Conservation (phyloP, 2,113 vertebrate species). For the Coracopsis vasa region DNA sequence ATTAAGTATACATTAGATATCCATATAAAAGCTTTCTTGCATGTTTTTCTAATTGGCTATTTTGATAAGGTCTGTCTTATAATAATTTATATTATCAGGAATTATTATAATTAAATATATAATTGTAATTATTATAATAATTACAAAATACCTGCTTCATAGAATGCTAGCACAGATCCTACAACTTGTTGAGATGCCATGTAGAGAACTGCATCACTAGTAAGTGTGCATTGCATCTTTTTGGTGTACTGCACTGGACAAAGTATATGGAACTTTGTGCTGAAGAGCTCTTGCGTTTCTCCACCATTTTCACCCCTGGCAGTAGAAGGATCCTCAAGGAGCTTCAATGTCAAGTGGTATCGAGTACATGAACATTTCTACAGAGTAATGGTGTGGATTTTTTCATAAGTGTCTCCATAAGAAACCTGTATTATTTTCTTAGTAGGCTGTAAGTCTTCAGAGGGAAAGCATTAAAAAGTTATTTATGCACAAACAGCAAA, state of each 20-base stretch:
- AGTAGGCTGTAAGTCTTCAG: not conserved
- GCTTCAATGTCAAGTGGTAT: not conserved
- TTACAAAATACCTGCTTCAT: not conserved
- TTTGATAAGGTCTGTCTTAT: not conserved
- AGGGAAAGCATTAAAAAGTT: not conserved
- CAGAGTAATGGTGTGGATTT: not conserved
- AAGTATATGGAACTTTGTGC: not conserved
- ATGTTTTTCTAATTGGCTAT: not conserved
- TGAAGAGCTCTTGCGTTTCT: not conserved
- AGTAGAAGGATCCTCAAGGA: not conserved
- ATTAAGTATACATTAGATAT: too few relatives aligned
- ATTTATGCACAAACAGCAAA: not conserved
- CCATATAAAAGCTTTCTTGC: not conserved
- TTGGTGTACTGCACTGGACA: not conserved
- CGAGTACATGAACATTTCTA: not conserved
- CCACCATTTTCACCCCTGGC: not conserved
- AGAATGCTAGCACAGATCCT: not conserved
- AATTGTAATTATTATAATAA: not conserved
- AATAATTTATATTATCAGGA: not conserved
- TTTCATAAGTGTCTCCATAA: not conserved
- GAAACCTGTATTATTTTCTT: not conserved
- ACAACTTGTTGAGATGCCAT: not conserved
- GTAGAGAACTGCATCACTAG: not conserved
- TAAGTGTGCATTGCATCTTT: fast-evolving
- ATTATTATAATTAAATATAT: not conserved